Conservation (phyloP, 1,140 invertebrate genomes). For the Ips nitidus region DNA sequence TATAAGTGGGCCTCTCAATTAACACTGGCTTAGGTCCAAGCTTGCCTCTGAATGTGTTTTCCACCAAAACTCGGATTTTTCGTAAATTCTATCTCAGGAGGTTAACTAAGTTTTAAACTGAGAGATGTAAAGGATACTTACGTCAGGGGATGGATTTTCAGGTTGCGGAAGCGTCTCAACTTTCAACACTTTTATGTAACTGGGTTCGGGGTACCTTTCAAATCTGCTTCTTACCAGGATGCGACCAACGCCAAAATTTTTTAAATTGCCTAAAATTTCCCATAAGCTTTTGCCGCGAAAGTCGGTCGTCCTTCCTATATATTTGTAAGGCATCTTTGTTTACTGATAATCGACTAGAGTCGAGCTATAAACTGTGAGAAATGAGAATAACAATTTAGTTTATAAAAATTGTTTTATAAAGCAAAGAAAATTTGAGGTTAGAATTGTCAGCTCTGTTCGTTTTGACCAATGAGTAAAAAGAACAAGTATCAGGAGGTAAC, state of each 20-base stretch:
- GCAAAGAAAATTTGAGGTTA: no score
- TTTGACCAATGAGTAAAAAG: no score
- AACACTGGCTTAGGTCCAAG: slow-evolving; percentile 59
- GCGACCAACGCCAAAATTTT: slow-evolving; percentile 79
- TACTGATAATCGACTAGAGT: no score
- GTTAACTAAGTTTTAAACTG: slow-evolving; percentile 14
- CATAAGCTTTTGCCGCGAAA: slow-evolving; percentile 79
- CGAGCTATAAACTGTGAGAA: no score
- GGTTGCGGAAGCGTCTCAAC: slow-evolving; percentile 66
- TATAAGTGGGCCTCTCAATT: slow-evolving; percentile 68
- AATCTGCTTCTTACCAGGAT: slow-evolving; percentile 66
- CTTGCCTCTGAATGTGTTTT: slow-evolving; percentile 73
- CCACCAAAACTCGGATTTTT: slow-evolving; percentile 67
- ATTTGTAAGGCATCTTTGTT: slow-evolving; percentile 60
- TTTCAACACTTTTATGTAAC: slow-evolving; percentile 75
- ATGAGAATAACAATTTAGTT: no score
- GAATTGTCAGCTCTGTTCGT: no score
- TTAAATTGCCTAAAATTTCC: slow-evolving; percentile 82
- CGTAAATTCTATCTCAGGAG: slow-evolving; percentile 58
- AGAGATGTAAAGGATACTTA: slow-evolving; percentile 32
- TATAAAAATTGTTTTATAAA: no score
- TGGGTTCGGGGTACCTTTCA: slow-evolving; percentile 73
- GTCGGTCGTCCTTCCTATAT: slow-evolving; percentile 70
- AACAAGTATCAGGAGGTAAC: no score
- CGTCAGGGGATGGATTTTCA: slow-evolving; percentile 49